Base-by-base conservation (phyloP, 2,113 vertebrate species). In the Climacteris rufus region DNA sequence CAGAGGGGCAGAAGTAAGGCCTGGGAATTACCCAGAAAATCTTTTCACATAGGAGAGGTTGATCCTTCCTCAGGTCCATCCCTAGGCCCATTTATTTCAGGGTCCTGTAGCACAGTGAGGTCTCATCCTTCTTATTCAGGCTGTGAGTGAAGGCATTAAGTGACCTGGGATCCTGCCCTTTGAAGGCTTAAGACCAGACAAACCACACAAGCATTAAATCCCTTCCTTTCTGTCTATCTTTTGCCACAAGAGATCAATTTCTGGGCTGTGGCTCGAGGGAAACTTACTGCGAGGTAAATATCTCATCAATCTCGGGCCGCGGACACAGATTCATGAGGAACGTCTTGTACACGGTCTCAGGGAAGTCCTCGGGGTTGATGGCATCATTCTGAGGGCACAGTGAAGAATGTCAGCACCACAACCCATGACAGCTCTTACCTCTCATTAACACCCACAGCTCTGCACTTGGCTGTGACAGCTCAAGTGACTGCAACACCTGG, bases 281-380 rank as follows among this genome's bases (percentile, higher is more conserved):
- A 69, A 97, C 99, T 99, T 97, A 99, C 99, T 99, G 99, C 25
- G 98, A 98, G 35, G 99, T 99, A 96, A 99, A 99, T 97, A 99
- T 99, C 97, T 99, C 99, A 18, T 98, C 98, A 63, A 99, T 99
- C 96, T 99, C 99, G 6, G 99, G 98, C 64, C 99, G 98, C 42
- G 99, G 99, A 95, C 99, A 99, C 54, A 99, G 98, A 42, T 97
- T 97, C 96, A 98, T 97, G 75, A 99, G 97, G 94, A 99, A 99
- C 7, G 98, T 97, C 98, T 97, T 99, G 95, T 98, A 99, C 70
- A 99, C 99, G 0, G 98, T 57, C 88, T 99, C 99, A 5, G 99
- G 99, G 89, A 99, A 99, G 93, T 99, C 99, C n/a, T 99, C 99
- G 2, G 98, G 97, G 84, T 99, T 99, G 93, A 99, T 99, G 83